A percentile compares a stretch with the other conserved stretches of the same genome.
Evolutionary conservation across 64 coral and sea anemone species (phyloP).

Genomic region (Stichodactyla mertensii): DNA sequence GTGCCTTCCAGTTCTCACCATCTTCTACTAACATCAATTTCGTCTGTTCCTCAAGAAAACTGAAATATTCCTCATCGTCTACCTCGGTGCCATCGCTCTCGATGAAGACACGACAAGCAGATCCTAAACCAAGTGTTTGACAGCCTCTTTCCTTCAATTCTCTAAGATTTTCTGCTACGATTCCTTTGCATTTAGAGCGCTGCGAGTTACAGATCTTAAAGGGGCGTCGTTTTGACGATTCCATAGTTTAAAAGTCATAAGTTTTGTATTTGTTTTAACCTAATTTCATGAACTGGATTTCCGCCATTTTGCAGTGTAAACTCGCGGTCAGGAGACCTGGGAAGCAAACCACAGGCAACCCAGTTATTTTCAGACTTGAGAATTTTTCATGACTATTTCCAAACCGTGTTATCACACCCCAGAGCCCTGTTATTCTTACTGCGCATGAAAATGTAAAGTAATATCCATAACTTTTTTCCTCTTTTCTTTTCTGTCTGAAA

Average conservation of each 20-base stretch:
- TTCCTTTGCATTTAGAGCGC: constrained; percentile 2
- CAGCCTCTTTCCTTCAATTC: constrained; percentile 12
- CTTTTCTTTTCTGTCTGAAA: too few species aligned
- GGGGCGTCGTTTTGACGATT: not conserved
- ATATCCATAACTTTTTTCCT: too few species aligned
- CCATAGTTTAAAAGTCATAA: not conserved
- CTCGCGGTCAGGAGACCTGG: not conserved
- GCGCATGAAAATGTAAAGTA: too few species aligned
- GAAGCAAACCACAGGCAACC: not conserved
- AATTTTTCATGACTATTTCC: too few species aligned
- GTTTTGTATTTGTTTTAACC: not conserved
- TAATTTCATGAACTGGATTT: not conserved
- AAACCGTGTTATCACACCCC: too few species aligned
- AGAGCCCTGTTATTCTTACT: too few species aligned
- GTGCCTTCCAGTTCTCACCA: not conserved
- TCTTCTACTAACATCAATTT: not conserved
- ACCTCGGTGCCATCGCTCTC: constrained; percentile 6
- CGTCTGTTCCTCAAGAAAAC: constrained; percentile 1
- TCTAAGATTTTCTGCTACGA: not conserved
- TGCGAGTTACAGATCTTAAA: not conserved
- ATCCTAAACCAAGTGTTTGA: not conserved
- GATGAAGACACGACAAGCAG: constrained; percentile 5
- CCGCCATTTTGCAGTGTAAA: not conserved
- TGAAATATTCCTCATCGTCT: constrained; percentile 12
- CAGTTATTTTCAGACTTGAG: not conserved